Evolutionary conservation across 35 echinoderm and acorn worm genomes (phyloP).

Genomic region (Amphiura filiformis): DNA sequence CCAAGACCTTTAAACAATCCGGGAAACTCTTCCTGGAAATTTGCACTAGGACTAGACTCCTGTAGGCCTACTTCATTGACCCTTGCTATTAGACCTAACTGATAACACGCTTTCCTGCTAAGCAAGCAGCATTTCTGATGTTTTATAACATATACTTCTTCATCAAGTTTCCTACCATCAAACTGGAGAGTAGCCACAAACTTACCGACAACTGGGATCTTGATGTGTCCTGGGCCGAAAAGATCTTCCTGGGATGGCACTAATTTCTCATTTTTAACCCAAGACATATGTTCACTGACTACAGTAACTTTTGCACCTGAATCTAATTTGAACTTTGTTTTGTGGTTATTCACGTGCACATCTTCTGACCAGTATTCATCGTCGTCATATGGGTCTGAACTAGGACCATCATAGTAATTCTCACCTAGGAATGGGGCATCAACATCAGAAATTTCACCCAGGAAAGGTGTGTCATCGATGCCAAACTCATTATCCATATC

Average conservation of each 20-base stretch:
- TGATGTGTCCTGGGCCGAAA: not conserved
- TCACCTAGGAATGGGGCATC: constrained; percentile 4
- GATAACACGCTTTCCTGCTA: constrained; percentile 24
- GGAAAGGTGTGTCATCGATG: not conserved
- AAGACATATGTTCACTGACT: constrained; percentile 4
- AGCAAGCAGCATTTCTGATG: constrained; percentile 27
- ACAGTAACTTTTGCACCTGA: too few relatives aligned
- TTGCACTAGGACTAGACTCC: not conserved
- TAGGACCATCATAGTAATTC: too few relatives aligned
- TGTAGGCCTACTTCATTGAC: constrained; percentile 14
- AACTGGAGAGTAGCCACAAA: not conserved
- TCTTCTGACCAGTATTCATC: constrained; percentile 1
- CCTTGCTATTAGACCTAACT: constrained; percentile 22
- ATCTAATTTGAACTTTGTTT: constrained; percentile 5
- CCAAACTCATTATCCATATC: not conserved
- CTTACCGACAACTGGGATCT: not conserved
- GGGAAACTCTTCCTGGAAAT: constrained; percentile 12
- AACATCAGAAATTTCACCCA: not conserved
- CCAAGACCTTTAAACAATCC: constrained; percentile 44
- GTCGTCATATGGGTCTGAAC: too few relatives aligned
- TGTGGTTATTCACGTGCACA: not conserved
- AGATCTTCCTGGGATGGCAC: not conserved
- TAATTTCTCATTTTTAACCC: not conserved
- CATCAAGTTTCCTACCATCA: not conserved
- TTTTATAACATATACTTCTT: constrained; percentile 28